Conservation (phyloP, 1,140 invertebrate species). For the Bombus polaris region DNA sequence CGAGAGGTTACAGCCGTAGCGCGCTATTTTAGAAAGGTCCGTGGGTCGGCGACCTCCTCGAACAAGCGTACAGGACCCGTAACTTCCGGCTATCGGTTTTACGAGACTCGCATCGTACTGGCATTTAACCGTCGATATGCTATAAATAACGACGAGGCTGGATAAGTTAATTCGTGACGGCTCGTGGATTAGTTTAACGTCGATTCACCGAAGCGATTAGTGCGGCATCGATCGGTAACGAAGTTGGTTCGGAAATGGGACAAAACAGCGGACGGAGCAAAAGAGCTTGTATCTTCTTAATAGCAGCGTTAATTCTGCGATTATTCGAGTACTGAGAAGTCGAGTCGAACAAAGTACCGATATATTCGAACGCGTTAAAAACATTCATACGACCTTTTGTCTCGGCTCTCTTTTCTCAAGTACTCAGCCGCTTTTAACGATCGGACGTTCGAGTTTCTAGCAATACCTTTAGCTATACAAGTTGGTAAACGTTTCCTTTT, state of each 20-base stretch:
- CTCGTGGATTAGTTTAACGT: neutral
- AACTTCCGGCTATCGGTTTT: conserved; percentile 61
- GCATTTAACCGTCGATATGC: neutral
- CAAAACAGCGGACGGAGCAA: neutral
- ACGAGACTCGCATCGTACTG: neutral
- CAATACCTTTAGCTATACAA: too few relatives aligned
- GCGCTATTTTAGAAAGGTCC: conserved; percentile 51
- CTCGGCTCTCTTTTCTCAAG: too few relatives aligned
- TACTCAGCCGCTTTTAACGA: too few relatives aligned
- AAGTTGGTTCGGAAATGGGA: too few relatives aligned
- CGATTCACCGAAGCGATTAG: conserved; percentile 35
- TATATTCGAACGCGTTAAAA: too few relatives aligned
- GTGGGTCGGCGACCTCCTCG: conserved; percentile 47
- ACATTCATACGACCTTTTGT: fast-evolving
- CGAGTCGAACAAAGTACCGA: neutral
- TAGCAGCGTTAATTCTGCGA: neutral
- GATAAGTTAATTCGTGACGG: conserved; percentile 4
- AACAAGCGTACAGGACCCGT: conserved; percentile 25
- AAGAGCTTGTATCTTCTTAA: neutral
- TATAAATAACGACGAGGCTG: neutral
- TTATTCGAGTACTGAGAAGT: neutral
- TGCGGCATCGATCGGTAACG: conserved; percentile 28
- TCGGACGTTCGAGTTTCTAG: too few relatives aligned
- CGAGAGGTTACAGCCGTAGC: neutral
- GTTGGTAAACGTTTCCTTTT: too few relatives aligned